Evolutionary conservation across 2,888 invertebrate species (phyloP), one percentile per base, ranked within the genome.

Genomic region (Nymphalis urticae): DNA sequence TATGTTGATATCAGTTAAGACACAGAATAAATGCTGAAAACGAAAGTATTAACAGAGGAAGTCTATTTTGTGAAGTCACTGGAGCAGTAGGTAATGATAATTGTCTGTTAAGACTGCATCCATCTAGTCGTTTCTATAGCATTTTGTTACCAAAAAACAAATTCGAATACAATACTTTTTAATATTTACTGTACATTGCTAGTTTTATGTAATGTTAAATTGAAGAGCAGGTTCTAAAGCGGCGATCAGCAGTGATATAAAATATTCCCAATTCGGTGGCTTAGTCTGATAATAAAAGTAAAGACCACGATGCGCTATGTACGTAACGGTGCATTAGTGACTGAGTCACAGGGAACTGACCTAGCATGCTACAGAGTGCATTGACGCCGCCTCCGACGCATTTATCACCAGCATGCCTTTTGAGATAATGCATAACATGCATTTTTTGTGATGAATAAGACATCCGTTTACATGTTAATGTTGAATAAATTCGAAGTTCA

Each of bases 261-360:
- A 54, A 53, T n/a, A 19, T 36, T 48, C 36, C 51, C 48, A 47
- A 36, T 59, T 62, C 47, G 17, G 21, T 10, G 42, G 47, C 58
- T 56, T 64, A 72, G 69, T 61, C 53, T 69, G 71, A 73, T 76
- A 77, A 79, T 86, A 75, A 78, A 82, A 80, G 83, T 79, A 75
- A 76, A 81, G 82, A 85, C 86, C 88, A 85, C 86, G 86, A 87
- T 85, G 87, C 80, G 79, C 78, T 86, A 81, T 84, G 81, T 85
- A 84, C 79, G 86, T 92, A 92, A 92, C 91, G 90, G 92, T 91
- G 90, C 88, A 90, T 84, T 76, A 82, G 81, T 79, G 87, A 83
- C 86, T 90, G 89, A 91, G 80, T 92, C 90, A 90, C 86, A 86
- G 92, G 90, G 92, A 92, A 92, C 92, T 92, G 92, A 92, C 92